These are phyloP conservation scores for Cepphus grylle DNA, from an alignment of 2,113 vertebrate species.

Conservation along the genomic window DNA sequence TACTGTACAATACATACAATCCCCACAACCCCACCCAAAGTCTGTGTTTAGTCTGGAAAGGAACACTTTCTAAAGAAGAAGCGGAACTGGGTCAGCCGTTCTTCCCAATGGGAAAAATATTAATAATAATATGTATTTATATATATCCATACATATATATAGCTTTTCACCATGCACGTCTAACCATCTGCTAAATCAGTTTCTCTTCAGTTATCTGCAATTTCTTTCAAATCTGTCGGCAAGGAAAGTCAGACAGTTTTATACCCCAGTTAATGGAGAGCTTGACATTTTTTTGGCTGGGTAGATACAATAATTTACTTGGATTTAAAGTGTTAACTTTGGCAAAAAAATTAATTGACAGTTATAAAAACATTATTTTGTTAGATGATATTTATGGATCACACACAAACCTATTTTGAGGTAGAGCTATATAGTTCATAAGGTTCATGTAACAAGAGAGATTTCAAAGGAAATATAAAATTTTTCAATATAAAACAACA, in stretches of 20 bases:
- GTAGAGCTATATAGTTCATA: constrained; percentile 13
- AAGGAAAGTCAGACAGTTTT: constrained; percentile 63
- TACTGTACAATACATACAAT: constrained; percentile 54
- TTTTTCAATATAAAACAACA: constrained; percentile 11
- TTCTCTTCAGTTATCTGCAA: constrained; percentile 51
- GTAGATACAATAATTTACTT: constrained; percentile 43
- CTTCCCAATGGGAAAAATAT: constrained; percentile 66
- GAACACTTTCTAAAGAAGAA: constrained; percentile 33
- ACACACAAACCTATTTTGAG: constrained; percentile 48
- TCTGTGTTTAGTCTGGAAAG: constrained; percentile 70
- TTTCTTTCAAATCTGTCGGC: constrained; percentile 57
- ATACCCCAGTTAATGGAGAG: constrained; percentile 50
- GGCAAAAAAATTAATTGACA: constrained; percentile 57
- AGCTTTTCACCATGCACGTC: constrained; percentile 43
- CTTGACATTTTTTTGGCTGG: constrained; percentile 58
- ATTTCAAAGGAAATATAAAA: constrained; percentile 43
- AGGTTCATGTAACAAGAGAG: constrained; percentile 19
- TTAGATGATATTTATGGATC: constrained; percentile 57
- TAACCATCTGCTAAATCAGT: constrained; percentile 67
- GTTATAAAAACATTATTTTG: constrained; percentile 61
- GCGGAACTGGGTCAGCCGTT: constrained; percentile 24
- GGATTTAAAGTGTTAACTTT: constrained; percentile 61
- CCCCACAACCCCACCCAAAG: constrained; percentile 59
- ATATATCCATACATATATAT: neutral
- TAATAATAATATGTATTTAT: constrained; percentile 23